Base-by-base conservation (phyloP, 2,113 vertebrate species). In the Caranx melampygus region DNA sequence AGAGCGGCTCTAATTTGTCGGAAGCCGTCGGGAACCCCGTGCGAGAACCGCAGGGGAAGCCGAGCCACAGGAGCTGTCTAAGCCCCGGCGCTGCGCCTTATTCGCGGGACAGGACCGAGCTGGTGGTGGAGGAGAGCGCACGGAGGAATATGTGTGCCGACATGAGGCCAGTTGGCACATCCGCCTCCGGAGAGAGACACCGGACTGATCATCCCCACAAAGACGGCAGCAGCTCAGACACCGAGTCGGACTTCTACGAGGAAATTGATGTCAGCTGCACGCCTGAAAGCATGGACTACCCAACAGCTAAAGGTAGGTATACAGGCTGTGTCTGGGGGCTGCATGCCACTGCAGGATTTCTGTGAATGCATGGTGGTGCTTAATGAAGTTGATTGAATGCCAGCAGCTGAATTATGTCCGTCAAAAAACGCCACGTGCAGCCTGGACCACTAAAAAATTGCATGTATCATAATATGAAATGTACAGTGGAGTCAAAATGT, bases 241-340 rank as follows among this genome's bases (percentile, higher is more conserved):
- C 97, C 0, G 98, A 99, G 92, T 99, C 98, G 80, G 98, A 99
- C 95, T 98, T 98, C 95, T 99, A 99, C 91, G 98, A 99, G 94
- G 98, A 99, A 94, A 99, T 98, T 93, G 97, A 99, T 95, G 98
- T 98, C 89, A 99, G 98, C 96, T 99, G 98, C 95, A 98, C 98
- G 91, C 96, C 98, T 79, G 97, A 99, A 83, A 97, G 95, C 95
- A 92, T 96, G 94, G 97, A 99, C 90, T 99, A 98, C 94, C 96
- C 96, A 70, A 95, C 95, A 84, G 94, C 94, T 86, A 97, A 96
- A 97, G 97, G 97, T 99, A 96, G 59, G 64, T 11, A 7, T 52
- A 26, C 26, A 77, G 59, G 63, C 52, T 26, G 2, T 35, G 62
- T n/a, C n/a, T 18, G 16, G 21, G 47, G 58, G 60, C 67, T 31